Base-by-base conservation (phyloP, 2,888 invertebrate species). In the Oligia fasciuncula region DNA sequence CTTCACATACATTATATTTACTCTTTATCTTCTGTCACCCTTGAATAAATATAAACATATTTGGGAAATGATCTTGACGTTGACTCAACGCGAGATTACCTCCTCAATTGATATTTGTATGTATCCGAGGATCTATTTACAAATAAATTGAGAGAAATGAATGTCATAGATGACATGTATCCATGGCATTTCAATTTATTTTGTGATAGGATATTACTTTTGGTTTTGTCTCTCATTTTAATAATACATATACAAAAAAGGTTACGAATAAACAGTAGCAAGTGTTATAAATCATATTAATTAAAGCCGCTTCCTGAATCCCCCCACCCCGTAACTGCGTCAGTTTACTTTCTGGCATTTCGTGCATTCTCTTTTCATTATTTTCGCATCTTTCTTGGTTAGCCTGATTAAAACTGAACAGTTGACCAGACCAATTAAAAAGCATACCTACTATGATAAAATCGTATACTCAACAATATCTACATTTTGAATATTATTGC, bases 261-360 rank as follows among this genome's bases (percentile, higher is more conserved):
- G 40, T 76, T 74, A 57, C 63, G 71, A 88, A 88, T 87, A 87
- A 83, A 87, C 82, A 85, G 79, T 49, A 78, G 79, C 73, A 71
- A 76, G 71, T 72, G 88, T 88, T 70, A 88, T 88, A 88, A 88
- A 88, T 88, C 88, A 87, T 83, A 82, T 82, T 85, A 88, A 88
- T 87, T 88, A 88, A 85, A 81, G 82, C 84, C 70, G 79, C 84
- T 87, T 81, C 71, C 84, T 76, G 81, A 35, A 57, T 23, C 23
- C 23, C 11, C 49, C 40, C 6, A 62, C 29, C 57, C 66, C 65
- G 29, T 63, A 51, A 65, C 74, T 71, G 51, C 43, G 63, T 35
- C 80, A 40, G 65, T 75, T 57, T 67, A 76, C 68, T 79, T 72
- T 76, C 79, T 75, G 65, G 75, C 76, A 77, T 80, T 83, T 74